A percentile compares a stretch with the other conserved stretches of the same genome.
Evolutionary conservation across 2,888 invertebrate species (phyloP).

Genomic region (Dermolepida albohirtum): DNA sequence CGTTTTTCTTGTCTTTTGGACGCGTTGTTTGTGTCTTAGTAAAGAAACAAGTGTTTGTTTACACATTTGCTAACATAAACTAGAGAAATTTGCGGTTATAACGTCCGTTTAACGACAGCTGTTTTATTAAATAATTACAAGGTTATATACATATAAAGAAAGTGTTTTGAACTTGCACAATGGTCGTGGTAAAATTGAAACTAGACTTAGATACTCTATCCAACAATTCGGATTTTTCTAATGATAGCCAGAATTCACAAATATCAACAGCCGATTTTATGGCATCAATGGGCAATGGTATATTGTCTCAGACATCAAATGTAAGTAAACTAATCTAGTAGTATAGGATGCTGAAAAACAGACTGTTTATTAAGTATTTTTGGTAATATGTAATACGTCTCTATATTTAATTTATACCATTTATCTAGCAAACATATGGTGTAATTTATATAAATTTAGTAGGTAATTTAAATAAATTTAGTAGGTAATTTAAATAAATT

Average conservation of each 20-base stretch:
- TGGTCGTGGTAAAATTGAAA: constrained; percentile 57
- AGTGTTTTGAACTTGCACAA: constrained; percentile 39
- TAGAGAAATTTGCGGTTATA: constrained; percentile 25
- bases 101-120: constrained; percentile 32
- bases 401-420: not conserved
- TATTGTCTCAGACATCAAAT: constrained; percentile 56
- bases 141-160: constrained; percentile 36
- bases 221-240: constrained; percentile 64
- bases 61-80: constrained; percentile 31
- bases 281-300: constrained; percentile 59
- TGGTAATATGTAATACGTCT: not conserved
- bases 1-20: constrained; percentile 54
- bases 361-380: not conserved
- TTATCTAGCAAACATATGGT: not conserved
- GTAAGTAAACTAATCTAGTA: constrained; percentile 54
- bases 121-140: constrained; percentile 35
- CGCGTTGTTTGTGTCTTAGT: constrained; percentile 40
- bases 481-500: not conserved
- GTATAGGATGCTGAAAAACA: not conserved
- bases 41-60: constrained; percentile 51
- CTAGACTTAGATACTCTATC: constrained; percentile 63
- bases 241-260: constrained; percentile 64
- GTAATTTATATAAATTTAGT: not conserved
- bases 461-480: not conserved
- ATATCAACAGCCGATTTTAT: constrained; percentile 61